These are phyloP conservation scores for Peromyscus maniculatus DNA, from an alignment of 2,113 vertebrate genomes.

Conservation along the genomic window DNA sequence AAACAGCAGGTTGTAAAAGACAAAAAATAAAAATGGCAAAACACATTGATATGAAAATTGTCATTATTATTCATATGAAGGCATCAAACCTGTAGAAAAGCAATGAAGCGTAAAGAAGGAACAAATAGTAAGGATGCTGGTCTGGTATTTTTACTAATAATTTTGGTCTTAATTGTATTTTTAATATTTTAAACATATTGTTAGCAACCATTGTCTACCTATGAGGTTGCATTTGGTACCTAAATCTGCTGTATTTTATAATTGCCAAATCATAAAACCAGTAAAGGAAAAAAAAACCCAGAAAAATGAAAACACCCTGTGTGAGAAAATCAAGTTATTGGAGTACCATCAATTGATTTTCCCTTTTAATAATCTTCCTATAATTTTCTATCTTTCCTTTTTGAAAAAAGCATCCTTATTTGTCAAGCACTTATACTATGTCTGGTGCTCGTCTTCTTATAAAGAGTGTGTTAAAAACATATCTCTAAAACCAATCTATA, in stretches of 20 bases:
- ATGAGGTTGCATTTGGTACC: neutral
- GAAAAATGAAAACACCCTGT: neutral
- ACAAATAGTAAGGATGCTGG: neutral
- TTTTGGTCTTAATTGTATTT: neutral
- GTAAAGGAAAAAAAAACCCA: neutral
- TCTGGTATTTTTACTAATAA: neutral
- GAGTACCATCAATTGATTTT: neutral
- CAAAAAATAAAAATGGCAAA: neutral
- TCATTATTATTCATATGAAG: neutral
- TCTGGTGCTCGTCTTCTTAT: neutral
- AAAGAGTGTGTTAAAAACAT: neutral
- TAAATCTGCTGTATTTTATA: neutral
- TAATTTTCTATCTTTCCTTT: neutral
- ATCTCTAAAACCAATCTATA: slow-evolving; percentile 22
- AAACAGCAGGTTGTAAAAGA: neutral
- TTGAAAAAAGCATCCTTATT: neutral
- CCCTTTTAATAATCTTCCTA: neutral
- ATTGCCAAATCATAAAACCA: neutral
- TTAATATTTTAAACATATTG: neutral
- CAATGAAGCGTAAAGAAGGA: neutral
- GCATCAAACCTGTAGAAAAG: neutral
- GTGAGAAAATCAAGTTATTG: neutral
- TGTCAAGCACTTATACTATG: neutral
- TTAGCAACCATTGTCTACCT: neutral
- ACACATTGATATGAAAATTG: neutral